Evolutionary conservation across 2,113 vertebrate species (phyloP), one percentile per base, ranked within the genome.

Genomic region (Turdus rufiventris): DNA sequence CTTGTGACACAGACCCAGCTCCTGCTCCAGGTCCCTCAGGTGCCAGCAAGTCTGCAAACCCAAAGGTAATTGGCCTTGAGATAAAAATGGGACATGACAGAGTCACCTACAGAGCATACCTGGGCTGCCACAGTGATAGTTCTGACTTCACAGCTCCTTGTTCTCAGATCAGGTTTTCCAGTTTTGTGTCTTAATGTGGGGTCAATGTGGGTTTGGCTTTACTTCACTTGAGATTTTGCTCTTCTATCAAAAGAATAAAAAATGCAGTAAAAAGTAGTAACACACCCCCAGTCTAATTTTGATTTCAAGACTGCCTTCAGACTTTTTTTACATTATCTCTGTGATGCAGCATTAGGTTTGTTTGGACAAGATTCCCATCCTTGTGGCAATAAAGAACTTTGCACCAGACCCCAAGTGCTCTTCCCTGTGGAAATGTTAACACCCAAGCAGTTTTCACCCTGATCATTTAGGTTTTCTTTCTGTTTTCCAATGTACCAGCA

Each of bases 11-110:
- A 12, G 34, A 24, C 38, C 29, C 53, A 62, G 20, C 25, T 71
- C 68, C 42, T 36, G 9, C 7, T 33, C 36, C 34, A 31, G 10
- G n/a, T 63, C 56, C 29, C 36, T 38, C 14, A 24, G 33, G 10
- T 47, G 18, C 8, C 20, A 91, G 17, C 31, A 5, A 5, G 34
- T 14, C 51, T 45, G 70, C 34, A 42, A 79, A 40, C 24, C 12
- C 58, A 68, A 54, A 68, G 29, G 10, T 8, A 48, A 21, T 0
- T 2, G 1, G 19, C 13, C 50, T 36, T 3, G 1, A 38, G 26
- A 14, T 7, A 56, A 31, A 67, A 70, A 20, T 1, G 4, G 40
- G 33, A 29, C 20, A 9, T 0, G 9, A 76, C 25, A 18, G 9
- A 8, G 23, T 54, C 12, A 18, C 10, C 24, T 48, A 10, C 20